Evolutionary conservation across 30 jellyfish, hydroid and myxozoan species (phyloP).

Genomic region (Hydra vulgaris): DNA sequence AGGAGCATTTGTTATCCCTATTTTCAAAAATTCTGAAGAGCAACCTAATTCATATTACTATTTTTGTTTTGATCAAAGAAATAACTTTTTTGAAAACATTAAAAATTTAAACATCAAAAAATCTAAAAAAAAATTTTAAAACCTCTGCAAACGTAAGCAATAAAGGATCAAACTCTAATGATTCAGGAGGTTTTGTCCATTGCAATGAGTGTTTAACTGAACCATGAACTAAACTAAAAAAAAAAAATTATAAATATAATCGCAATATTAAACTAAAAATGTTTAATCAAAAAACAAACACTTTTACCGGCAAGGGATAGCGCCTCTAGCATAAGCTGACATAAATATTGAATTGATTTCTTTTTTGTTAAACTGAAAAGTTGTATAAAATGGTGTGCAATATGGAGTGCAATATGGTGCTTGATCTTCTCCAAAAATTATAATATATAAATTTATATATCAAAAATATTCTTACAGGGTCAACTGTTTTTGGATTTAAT

Average conservation of each 20-base stretch:
- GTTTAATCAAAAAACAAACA: neutral
- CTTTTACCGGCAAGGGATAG: conserved; percentile 73
- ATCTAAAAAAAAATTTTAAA: neutral
- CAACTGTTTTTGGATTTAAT: conserved; percentile 52
- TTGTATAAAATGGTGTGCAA: neutral
- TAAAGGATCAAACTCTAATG: conserved; percentile 65
- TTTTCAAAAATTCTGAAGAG: too few species aligned
- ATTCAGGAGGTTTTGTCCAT: conserved; percentile 80
- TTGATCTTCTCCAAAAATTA: too few species aligned
- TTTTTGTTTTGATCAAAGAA: too few species aligned
- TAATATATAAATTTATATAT: neutral
- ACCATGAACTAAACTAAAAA: conserved; percentile 74
- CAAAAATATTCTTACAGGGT: conserved; percentile 48
- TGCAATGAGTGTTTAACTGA: conserved; percentile 77
- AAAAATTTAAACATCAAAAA: too few species aligned
- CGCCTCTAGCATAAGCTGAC: conserved; percentile 62
- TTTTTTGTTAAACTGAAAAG: conserved; percentile 45
- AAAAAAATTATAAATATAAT: too few species aligned
- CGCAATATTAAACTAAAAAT: too few species aligned
- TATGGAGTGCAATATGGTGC: neutral
- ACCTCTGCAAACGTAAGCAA: conserved; percentile 87
- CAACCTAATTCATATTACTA: too few species aligned
- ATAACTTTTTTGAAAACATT: too few species aligned
- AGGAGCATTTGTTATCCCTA: too few species aligned
- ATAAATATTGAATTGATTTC: conserved; percentile 51